A percentile compares a stretch with the other conserved stretches of the same genome.
Evolutionary conservation across 30 jellyfish, hydroid and myxozoan genomes (phyloP).

Genomic region (Rhopilema esculentum): DNA sequence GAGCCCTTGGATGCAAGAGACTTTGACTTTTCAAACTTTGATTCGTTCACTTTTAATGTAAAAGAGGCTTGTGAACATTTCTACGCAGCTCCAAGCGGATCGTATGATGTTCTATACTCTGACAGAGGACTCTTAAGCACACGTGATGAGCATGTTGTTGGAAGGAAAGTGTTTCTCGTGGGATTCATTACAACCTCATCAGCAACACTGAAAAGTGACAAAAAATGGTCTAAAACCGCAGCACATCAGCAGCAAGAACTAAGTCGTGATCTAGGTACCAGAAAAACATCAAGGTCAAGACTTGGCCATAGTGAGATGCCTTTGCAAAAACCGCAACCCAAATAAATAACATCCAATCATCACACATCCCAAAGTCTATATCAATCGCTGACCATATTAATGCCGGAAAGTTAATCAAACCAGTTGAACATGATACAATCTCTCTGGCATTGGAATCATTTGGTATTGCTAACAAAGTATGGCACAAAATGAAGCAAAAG

Average conservation of each 20-base stretch:
- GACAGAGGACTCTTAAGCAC: slow-evolving; percentile 62
- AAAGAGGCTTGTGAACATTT: slow-evolving; percentile 40
- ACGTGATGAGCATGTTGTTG: slow-evolving; percentile 32
- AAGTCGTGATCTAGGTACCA: background rate
- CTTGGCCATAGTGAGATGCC: slow-evolving; percentile 1
- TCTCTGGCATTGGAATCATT: background rate
- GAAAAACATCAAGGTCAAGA: background rate
- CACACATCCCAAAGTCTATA: slow-evolving; percentile 16
- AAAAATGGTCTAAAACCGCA: too few relatives aligned
- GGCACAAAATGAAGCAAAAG: background rate
- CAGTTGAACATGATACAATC: background rate
- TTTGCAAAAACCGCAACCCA: too few relatives aligned
- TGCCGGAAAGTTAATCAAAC: slow-evolving; percentile 22
- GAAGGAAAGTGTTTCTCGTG: slow-evolving; percentile 27
- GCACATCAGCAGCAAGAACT: background rate
- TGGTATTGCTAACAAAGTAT: background rate
- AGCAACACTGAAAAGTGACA: too few relatives aligned
- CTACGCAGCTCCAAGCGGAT: slow-evolving; percentile 41
- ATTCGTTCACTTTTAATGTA: slow-evolving; percentile 2
- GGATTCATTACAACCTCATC: slow-evolving; percentile 5
- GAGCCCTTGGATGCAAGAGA: slow-evolving; percentile 55
- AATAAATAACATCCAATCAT: too few relatives aligned
- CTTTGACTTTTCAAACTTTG: slow-evolving; percentile 34
- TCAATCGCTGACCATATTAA: slow-evolving; percentile 23
- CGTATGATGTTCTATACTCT: slow-evolving; percentile 58